phyloP scores from a whole-genome alignment of 2,113 vertebrate species.

The Sylvietta virens region DNA sequence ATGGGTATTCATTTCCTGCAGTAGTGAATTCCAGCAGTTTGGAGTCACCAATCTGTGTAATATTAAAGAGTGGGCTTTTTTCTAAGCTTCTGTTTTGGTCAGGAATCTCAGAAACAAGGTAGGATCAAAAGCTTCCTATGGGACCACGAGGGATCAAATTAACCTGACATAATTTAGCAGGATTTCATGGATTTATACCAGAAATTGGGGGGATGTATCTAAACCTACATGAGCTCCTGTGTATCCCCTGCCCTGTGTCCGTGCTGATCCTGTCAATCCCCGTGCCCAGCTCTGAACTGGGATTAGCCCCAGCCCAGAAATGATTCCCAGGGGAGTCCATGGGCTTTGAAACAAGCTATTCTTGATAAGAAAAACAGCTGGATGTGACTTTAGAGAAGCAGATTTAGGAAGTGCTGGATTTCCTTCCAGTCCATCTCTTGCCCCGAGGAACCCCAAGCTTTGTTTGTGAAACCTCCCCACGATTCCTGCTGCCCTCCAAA shows the following conservation, averaged over 20 bases:
- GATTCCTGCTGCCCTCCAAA: background rate
- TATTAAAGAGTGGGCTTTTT: background rate
- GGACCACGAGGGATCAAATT: background rate
- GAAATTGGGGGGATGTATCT: background rate
- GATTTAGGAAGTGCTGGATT: slow-evolving; percentile 44
- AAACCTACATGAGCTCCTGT: background rate
- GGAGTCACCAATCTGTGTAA: background rate
- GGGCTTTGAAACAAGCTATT: background rate
- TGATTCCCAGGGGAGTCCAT: background rate
- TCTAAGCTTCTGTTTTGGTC: background rate
- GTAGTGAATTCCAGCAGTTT: background rate
- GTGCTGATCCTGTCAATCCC: background rate
- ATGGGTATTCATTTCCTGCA: background rate
- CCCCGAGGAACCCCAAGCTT: background rate
- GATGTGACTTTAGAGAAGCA: slow-evolving; percentile 36
- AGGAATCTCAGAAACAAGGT: background rate
- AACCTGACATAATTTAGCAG: background rate
- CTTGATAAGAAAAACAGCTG: background rate
- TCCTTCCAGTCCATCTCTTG: background rate
- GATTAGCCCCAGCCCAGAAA: background rate
- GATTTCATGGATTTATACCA: background rate
- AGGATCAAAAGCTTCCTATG: background rate
- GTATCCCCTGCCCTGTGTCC: background rate
- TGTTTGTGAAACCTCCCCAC: background rate
- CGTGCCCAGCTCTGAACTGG: background rate